Base-by-base conservation (phyloP, 2,113 vertebrate genomes). In the Rattus rattus region DNA sequence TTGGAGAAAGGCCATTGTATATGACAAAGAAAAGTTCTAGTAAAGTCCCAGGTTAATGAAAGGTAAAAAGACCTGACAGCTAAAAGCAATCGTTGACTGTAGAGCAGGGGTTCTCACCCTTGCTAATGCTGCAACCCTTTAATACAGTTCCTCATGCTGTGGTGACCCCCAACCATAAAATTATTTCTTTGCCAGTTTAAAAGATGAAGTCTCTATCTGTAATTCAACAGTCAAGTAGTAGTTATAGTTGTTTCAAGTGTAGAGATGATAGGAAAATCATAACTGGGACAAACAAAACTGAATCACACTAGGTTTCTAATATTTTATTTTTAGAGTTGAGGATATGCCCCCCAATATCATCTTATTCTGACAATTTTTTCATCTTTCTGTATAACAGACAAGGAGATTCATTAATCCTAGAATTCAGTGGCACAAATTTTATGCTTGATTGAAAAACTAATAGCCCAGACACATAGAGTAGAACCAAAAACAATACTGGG, bases 281-380 rank as follows among this genome's bases (percentile, higher is more conserved):
- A 2, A 2, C 73, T 88, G 2, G 52, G 94, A 96, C 33, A 92
- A 76, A 95, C 43, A 0, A 65, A 49, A 84, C 12, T 65, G 6
- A 93, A 65, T 85, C 7, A 84, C 10, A 86, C 2, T 1, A 86
- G 19, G 70, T 69, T 85, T 11, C 5, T 80, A 43, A 75, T 75
- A 2, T 13, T 91, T 87, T 92, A 72, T 69, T 93, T 92, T 89
- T 52, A 91, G 20, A 65, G 6, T 91, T 88, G 79, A 79, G 22
- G 1, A 1, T 0, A 4, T 30, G 43, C 20, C 5, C 17, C 17
- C 91, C 49, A 93, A 88, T 12, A 91, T 0, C 0, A 89, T 1
- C 7, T 33, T 22, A 49, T 7, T 33, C 39, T 84, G 33, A 7
- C 43, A 30, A 81, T 93, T 89, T 86, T 4, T 92, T 92, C 72